These are phyloP conservation scores for Porites lobata DNA, from an alignment of 92 coral and sea anemone species.

Conservation along the genomic window DNA sequence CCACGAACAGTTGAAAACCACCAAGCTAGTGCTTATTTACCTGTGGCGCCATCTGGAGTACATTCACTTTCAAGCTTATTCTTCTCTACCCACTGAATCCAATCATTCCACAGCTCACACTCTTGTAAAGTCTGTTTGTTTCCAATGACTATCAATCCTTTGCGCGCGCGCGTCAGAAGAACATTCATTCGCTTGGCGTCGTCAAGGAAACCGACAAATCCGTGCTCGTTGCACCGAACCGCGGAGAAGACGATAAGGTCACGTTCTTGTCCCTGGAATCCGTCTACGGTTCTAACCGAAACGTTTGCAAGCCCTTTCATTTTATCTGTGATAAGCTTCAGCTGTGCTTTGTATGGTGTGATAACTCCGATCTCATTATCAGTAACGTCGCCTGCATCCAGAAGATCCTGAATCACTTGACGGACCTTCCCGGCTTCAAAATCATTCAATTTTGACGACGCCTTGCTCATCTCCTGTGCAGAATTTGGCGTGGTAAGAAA, in stretches of 20 bases:
- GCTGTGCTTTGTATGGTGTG: constrained; percentile 82
- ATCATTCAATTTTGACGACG: constrained; percentile 71
- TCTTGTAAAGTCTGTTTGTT: constrained; percentile 61
- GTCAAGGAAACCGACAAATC: constrained; percentile 78
- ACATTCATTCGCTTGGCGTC: constrained; percentile 84
- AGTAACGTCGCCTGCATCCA: constrained; percentile 51
- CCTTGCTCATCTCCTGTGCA: constrained; percentile 50
- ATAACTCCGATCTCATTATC: constrained; percentile 67
- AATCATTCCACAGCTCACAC: constrained; percentile 67
- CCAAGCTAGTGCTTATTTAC: too few relatives aligned
- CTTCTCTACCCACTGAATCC: constrained; percentile 74
- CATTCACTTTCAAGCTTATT: constrained; percentile 27
- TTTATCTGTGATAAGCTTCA: constrained; percentile 50
- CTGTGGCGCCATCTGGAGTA: neutral
- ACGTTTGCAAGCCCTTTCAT: constrained; percentile 38
- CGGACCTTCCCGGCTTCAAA: constrained; percentile 63
- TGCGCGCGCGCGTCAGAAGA: constrained; percentile 83
- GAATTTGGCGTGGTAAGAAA: constrained; percentile 66
- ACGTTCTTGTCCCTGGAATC: constrained; percentile 92
- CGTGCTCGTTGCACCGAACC: constrained; percentile 86
- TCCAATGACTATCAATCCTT: constrained; percentile 83
- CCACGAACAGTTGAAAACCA: too few relatives aligned
- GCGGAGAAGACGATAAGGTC: constrained; percentile 88
- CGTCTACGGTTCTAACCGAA: constrained; percentile 85
- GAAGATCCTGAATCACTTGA: constrained; percentile 53